Evolutionary conservation across 2,888 invertebrate genomes (phyloP).

Genomic region (Vesta saturnalis): DNA sequence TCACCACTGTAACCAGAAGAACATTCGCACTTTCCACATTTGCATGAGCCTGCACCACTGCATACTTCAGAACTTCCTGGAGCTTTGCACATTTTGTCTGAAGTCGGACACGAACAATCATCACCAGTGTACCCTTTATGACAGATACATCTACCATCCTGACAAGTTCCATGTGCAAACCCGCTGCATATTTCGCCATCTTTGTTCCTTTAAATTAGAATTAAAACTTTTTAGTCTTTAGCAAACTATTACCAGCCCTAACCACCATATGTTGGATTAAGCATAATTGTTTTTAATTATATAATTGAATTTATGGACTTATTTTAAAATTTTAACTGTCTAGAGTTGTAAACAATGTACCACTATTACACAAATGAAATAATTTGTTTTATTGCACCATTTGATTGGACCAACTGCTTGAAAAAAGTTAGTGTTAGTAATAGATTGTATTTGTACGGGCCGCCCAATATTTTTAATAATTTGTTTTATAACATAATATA

Average conservation of each 20-base stretch:
- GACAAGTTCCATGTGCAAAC: conserved; percentile 73
- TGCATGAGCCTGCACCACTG: conserved; percentile 79
- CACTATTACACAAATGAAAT: background rate
- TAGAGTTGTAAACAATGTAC: too few relatives aligned
- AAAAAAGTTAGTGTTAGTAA: too few relatives aligned
- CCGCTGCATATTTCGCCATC: conserved; percentile 64
- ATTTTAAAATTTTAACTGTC: too few relatives aligned
- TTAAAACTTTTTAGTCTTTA: background rate
- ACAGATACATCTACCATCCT: conserved; percentile 79
- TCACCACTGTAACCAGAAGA: conserved; percentile 59
- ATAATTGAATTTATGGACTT: too few relatives aligned
- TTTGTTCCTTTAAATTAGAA: conserved; percentile 4
- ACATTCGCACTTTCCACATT: conserved; percentile 69
- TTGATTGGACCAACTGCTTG: too few relatives aligned
- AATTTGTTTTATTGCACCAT: too few relatives aligned
- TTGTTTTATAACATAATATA: too few relatives aligned
- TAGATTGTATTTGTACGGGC: too few relatives aligned
- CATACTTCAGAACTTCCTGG: conserved; percentile 68
- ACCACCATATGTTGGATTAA: too few relatives aligned
- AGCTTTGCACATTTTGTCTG: conserved; percentile 65
- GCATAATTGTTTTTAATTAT: too few relatives aligned
- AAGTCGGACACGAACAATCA: conserved; percentile 68
- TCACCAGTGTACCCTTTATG: conserved; percentile 67
- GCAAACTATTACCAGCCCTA: too few relatives aligned
- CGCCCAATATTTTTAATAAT: too few relatives aligned